Evolutionary conservation across 2,797 vertebrate genomes (phyloP).

Genomic region (Geotrypetes seraphini): DNA sequence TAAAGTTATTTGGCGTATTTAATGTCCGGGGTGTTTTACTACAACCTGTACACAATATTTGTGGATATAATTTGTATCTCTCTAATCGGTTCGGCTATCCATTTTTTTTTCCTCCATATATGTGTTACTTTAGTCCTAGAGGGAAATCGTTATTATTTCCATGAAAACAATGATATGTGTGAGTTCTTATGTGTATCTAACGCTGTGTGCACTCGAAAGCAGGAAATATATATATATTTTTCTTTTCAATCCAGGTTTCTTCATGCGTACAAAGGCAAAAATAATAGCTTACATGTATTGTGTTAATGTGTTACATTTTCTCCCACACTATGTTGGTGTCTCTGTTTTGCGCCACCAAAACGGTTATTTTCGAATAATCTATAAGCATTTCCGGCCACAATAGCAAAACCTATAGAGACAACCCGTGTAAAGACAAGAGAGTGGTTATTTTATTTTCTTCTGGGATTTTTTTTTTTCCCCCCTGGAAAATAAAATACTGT

Average conservation of each 20-base stretch:
- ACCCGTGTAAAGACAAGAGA: no score
- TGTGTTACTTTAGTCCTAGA: neutral
- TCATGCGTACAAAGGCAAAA: no score
- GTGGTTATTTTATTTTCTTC: no score
- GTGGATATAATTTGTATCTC: constrained; percentile 48
- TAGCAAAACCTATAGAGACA: no score
- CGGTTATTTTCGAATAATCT: no score
- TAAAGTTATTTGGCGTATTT: constrained; percentile 48
- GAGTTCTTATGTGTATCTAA: neutral
- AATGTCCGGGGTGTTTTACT: constrained; percentile 56
- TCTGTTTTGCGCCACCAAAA: no score
- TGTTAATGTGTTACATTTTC: no score
- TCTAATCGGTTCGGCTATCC: constrained; percentile 27
- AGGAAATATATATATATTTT: neutral
- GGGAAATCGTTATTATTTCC: neutral
- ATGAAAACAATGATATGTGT: neutral
- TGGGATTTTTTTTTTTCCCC: no score
- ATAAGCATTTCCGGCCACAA: no score
- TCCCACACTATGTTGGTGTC: no score
- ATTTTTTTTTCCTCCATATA: neutral
- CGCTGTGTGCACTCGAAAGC: neutral
- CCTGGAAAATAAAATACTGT: constrained; percentile 18
- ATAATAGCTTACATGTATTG: no score
- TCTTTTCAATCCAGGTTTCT: neutral
- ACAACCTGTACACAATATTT: constrained; percentile 59